Base-by-base conservation (phyloP, 30 jellyfish, hydroid and myxozoan species). In the Haliclystus octoradiatus region DNA sequence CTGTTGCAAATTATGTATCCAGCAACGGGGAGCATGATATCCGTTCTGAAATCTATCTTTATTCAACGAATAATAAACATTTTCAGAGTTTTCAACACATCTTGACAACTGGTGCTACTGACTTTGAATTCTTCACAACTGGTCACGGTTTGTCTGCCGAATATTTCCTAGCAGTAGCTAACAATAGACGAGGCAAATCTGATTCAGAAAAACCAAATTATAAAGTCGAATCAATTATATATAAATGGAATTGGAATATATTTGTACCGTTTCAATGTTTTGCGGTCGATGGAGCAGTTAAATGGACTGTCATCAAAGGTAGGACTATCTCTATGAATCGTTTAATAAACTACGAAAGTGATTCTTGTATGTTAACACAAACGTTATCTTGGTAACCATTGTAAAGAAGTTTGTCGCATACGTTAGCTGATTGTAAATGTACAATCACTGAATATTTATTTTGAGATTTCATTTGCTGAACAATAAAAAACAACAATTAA, bases 221-320 rank as follows among this genome's bases (percentile, higher is more conserved):
- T 65, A 67, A 63, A 26, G 75, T 77, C 13, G 94, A 88, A 32
- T 88, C 97, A 3, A 80, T 88, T 12, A 81, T 89, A 51, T 89
- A 89, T 63, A 89, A 89, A 61, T 89, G 95, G 95, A 89, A 82
- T 68, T 89, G 98, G 98, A 89, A 89, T 34, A 27, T 76, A 34
- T 89, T 89, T 66, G 95, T 89, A 30, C 98, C 98, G 12, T 89
- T 89, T 53, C 98, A 89, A 68, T 89, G 95, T 60, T 50, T 89
- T 46, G 71, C 67, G 33, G 68, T 90, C 1, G 50, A 49, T 29
- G 93, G 90, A 9, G 98, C 98, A 3, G 28, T 22, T 22, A 89
- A 89, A 50, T 89, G 94, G 93, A 81, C 89, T 28, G 90, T 94
- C 27, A 67, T 76, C 25, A 62, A 64, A 71, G 98, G 98, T 89